These are phyloP conservation scores for Stomorhina lunata DNA, from an alignment of 2,888 invertebrate genomes.

Conservation along the genomic window DNA sequence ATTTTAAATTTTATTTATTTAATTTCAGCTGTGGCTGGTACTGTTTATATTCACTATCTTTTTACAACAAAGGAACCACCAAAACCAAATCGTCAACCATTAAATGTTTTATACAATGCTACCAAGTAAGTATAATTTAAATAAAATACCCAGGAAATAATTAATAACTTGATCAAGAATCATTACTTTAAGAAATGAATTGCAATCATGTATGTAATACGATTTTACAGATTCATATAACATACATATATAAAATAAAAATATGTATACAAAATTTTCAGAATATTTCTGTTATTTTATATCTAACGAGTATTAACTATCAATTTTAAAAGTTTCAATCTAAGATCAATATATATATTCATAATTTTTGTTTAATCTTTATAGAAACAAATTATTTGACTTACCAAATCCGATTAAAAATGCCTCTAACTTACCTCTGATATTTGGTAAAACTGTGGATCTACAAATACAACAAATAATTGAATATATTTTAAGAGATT, in stretches of 20 bases:
- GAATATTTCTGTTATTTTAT: neutral
- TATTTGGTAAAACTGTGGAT: slow-evolving; percentile 91
- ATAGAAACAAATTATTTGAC: slow-evolving; percentile 78
- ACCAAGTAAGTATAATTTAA: slow-evolving; percentile 74
- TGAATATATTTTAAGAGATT: slow-evolving; percentile 89
- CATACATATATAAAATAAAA: neutral
- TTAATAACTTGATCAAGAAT: no score
- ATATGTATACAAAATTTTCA: neutral
- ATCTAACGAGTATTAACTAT: neutral
- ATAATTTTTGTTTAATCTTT: slow-evolving; percentile 29
- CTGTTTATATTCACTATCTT: slow-evolving; percentile 78
- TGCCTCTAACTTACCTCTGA: slow-evolving; percentile 85
- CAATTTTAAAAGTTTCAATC: neutral
- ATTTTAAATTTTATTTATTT: neutral
- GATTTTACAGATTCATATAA: no score
- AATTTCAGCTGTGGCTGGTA: slow-evolving; percentile 76
- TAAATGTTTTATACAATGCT: slow-evolving; percentile 78
- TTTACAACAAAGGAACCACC: slow-evolving; percentile 77
- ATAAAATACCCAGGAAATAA: no score
- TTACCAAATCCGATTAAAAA: slow-evolving; percentile 79
- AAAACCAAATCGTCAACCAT: slow-evolving; percentile 74
- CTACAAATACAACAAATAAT: slow-evolving; percentile 90
- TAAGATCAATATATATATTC: neutral
- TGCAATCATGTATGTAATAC: no score
- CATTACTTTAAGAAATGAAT: no score